Percentiles rank a stretch among this genome's conserved stretches.
phyloP scores from a whole-genome alignment of 2,888 invertebrate genomes.

The Dicycla oo region DNA sequence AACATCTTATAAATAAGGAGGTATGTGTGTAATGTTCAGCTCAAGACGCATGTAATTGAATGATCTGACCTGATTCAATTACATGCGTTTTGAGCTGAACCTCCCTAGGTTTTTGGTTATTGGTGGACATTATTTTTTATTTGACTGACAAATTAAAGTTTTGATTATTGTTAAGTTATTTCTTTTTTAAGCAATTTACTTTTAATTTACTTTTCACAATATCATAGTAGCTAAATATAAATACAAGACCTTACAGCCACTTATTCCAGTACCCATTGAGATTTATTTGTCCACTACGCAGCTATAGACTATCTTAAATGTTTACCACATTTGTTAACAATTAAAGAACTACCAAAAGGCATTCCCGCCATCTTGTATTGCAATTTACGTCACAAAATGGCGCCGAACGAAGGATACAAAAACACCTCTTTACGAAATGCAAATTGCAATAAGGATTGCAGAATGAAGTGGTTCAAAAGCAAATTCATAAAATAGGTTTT shows the following conservation, averaged over 20 bases:
- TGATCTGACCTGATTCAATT: too few relatives aligned
- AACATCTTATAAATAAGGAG: background rate
- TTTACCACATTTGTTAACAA: background rate
- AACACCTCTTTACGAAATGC: background rate
- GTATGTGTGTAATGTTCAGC: background rate
- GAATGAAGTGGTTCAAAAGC: background rate
- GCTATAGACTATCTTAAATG: background rate
- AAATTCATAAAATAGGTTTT: background rate
- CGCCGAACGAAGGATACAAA: background rate
- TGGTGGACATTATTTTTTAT: background rate
- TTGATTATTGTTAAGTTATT: background rate
- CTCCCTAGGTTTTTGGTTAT: too few relatives aligned
- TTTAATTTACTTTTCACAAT: background rate
- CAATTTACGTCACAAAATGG: background rate
- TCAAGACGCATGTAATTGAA: background rate
- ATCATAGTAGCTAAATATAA: too few relatives aligned
- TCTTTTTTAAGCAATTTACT: background rate
- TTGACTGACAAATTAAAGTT: background rate
- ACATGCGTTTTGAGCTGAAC: too few relatives aligned
- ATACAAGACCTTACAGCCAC: background rate
- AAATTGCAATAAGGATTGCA: too few relatives aligned
- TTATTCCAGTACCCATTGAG: background rate
- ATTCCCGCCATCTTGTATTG: background rate
- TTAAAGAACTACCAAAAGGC: background rate
- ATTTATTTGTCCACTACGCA: background rate